Conservation (phyloP, 1,140 invertebrate species). For the Pseudomyrmex gracilis region DNA sequence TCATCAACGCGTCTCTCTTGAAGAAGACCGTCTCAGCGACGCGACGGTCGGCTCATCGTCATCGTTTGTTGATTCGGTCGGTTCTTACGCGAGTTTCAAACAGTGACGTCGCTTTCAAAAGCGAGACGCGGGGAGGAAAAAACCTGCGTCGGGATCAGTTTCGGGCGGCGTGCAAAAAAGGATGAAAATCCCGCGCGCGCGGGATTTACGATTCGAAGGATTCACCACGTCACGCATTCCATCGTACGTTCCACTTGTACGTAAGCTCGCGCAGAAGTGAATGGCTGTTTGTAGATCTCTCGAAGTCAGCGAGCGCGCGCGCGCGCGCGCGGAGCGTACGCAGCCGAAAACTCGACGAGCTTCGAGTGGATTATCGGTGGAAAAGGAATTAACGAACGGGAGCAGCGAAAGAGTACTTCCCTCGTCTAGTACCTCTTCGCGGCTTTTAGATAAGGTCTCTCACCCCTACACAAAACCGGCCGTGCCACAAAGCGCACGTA, state of each 20-base stretch:
- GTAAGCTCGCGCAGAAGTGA: conserved; percentile 66
- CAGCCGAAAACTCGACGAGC: conserved; percentile 68
- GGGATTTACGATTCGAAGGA: neutral
- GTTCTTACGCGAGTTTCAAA: too few relatives aligned
- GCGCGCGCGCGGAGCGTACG: conserved; percentile 34
- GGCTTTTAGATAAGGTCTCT: conserved; percentile 75
- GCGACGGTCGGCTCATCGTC: too few relatives aligned
- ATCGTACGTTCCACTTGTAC: neutral
- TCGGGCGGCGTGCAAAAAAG: neutral
- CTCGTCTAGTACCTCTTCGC: conserved; percentile 73
- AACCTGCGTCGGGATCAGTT: neutral
- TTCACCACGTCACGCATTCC: conserved; percentile 7
- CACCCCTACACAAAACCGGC: conserved; percentile 65
- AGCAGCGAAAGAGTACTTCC: conserved; percentile 70
- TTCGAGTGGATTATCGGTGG: conserved; percentile 74
- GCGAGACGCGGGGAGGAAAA: neutral
- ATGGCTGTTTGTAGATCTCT: conserved; percentile 74
- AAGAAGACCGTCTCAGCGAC: too few relatives aligned
- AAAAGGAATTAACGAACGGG: conserved; percentile 75
- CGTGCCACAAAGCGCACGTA: conserved; percentile 59
- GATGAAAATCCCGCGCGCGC: conserved; percentile 28
- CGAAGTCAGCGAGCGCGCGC: conserved; percentile 45
- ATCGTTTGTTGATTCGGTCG: too few relatives aligned
- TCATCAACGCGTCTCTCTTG: too few relatives aligned
- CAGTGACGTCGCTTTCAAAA: neutral